A percentile compares a stretch with the other conserved stretches of the same genome.
Evolutionary conservation across 1,140 invertebrate genomes (phyloP).

Genomic region (Drosophila pseudoananassae): DNA sequence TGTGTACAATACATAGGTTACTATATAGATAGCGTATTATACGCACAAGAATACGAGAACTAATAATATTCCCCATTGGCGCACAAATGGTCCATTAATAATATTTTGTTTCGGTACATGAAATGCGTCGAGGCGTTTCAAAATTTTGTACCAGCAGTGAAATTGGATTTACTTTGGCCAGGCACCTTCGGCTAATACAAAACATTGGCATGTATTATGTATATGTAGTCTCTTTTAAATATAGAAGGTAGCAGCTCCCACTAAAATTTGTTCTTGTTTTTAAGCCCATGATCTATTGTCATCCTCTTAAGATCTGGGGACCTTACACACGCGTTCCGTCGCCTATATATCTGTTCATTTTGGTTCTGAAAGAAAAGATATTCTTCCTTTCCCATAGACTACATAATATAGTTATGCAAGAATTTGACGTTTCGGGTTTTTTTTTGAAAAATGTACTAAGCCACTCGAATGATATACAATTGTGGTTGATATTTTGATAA

Average conservation of each 20-base stretch:
- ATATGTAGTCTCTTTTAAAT: constrained; percentile 35
- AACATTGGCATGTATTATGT: constrained; percentile 11
- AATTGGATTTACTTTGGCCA: constrained; percentile 61
- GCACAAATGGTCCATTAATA: constrained; percentile 71
- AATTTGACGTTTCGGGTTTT: constrained; percentile 9
- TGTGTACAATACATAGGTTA: constrained; percentile 6
- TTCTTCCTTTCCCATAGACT: constrained; percentile 32
- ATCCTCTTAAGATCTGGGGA: constrained; percentile 41
- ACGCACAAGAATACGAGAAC: constrained; percentile 11
- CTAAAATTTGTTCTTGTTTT: constrained; percentile 36
- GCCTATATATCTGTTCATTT: constrained; percentile 15
- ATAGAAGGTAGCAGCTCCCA: constrained; percentile 40
- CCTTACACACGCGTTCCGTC: constrained; percentile 29
- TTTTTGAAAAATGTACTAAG: constrained; percentile 35
- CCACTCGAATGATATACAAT: constrained; percentile 39
- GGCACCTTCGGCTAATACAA: constrained; percentile 18
- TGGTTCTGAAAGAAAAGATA: constrained; percentile 7
- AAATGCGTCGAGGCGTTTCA: constrained; percentile 45
- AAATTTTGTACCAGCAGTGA: constrained; percentile 48
- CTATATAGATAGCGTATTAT: constrained; percentile 7
- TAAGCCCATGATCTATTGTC: constrained; percentile 48
- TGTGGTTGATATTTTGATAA: constrained; percentile 34
- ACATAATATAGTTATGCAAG: constrained; percentile 49
- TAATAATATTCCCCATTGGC: constrained; percentile 64
- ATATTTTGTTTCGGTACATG: constrained; percentile 69